A percentile compares a stretch with the other conserved stretches of the same genome.
Evolutionary conservation across 35 echinoderm and acorn worm genomes (phyloP).

Genomic region (Anneissia japonica): DNA sequence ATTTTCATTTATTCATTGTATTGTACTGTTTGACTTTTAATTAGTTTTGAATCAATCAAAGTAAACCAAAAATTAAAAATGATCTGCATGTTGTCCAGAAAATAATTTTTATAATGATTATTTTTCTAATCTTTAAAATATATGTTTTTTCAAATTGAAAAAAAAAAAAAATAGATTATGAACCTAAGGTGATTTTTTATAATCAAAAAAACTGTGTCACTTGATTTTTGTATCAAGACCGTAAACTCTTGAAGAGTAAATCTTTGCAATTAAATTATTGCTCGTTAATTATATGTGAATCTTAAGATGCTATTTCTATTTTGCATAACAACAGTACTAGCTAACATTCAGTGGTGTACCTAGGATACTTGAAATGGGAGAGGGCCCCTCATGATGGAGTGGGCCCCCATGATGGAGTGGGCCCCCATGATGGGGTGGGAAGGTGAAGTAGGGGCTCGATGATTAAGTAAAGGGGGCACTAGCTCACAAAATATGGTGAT

Average conservation of each 20-base stretch:
- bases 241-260: neutral
- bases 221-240: neutral
- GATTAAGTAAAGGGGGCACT: no score
- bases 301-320: neutral
- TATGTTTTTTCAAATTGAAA: neutral
- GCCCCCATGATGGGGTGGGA: no score
- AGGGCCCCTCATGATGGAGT: no score
- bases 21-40: neutral
- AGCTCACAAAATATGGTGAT: no score
- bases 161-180: neutral
- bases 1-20: neutral
- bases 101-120: neutral
- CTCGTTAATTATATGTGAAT: neutral
- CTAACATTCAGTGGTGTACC: no score
- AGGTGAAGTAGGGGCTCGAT: no score
- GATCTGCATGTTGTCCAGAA: neutral
- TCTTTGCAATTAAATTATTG: neutral
- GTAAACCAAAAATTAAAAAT: neutral
- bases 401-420: no score
- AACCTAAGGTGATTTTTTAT: neutral
- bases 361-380: no score
- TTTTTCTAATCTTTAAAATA: neutral
- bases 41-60: neutral
- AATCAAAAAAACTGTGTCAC: neutral
- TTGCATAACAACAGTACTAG: no score